Conservation (phyloP, 2,888 invertebrate genomes). For the Drosophila testacea region DNA sequence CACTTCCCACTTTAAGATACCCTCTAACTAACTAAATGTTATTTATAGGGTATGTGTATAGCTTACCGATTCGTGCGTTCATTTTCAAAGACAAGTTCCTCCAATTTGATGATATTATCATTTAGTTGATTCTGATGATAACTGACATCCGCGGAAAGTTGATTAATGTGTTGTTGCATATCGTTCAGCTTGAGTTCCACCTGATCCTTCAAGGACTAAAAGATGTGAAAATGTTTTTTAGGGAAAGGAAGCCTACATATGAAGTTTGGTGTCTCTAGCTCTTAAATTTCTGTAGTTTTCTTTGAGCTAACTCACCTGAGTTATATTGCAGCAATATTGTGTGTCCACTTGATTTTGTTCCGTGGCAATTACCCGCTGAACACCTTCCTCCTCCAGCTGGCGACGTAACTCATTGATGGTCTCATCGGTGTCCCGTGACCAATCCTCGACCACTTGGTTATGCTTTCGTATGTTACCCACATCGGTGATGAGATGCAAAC, state of each 20-base stretch:
- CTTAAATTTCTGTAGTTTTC: neutral
- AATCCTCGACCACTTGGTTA: conserved; percentile 84
- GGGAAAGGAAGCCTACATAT: too few relatives aligned
- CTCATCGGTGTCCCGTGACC: conserved; percentile 82
- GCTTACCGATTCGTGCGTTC: conserved; percentile 76
- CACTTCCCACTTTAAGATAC: neutral
- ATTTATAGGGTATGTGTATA: neutral
- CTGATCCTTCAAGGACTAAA: conserved; percentile 76
- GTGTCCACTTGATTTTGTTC: conserved; percentile 87
- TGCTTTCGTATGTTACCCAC: conserved; percentile 84
- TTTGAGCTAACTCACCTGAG: conserved; percentile 78
- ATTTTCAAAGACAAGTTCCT: conserved; percentile 79
- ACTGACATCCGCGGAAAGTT: conserved; percentile 76
- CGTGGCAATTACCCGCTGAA: conserved; percentile 86
- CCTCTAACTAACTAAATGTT: neutral
- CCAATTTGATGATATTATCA: conserved; percentile 82
- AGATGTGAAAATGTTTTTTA: too few relatives aligned
- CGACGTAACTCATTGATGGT: conserved; percentile 85
- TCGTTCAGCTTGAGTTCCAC: conserved; percentile 73
- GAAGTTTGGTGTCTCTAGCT: too few relatives aligned
- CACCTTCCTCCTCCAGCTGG: conserved; percentile 86
- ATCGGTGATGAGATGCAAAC: conserved; percentile 84
- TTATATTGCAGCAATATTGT: conserved; percentile 86
- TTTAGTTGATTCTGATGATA: conserved; percentile 82
- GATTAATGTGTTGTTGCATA: conserved; percentile 77